Base-by-base conservation (phyloP, 2,797 vertebrate species). In the Xenops minutus region DNA sequence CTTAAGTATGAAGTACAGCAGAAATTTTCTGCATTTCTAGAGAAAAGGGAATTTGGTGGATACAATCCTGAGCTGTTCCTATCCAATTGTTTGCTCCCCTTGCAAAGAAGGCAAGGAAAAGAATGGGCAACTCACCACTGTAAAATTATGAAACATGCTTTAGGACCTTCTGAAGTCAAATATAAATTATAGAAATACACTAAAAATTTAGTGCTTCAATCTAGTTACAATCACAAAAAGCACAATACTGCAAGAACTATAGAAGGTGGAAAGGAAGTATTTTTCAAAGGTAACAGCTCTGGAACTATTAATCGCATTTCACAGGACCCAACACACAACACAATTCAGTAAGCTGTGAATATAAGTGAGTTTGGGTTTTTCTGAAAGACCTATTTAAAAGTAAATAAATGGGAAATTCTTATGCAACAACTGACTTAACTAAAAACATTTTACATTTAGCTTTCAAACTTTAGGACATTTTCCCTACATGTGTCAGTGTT, bases 351-450 rank as follows among this genome's bases (percentile, higher is more conserved):
- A 91, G 32, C 20, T 58, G 23, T 46, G 15, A 78, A 54, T 54
- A 63, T 16, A 54, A 71, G 29, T 5, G 3, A 72, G 19, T 56
- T 49, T 18, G 3, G 3, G 2, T 59, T 92, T 61, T 82, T 74
- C 64, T 7, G 4, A 34, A 93, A 88, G 10, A 74, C 7, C 5
- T 76, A 34, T n/a, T 29, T 72, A 27, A 46, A 79, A 85, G 39
- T 43, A 44, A 72, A 12, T 27, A 67, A 61, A 49, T 6, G 27
- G 23, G 24, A 46, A 80, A 39, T 36, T 61, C 32, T 68, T 72
- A 18, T 0, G 2, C 7, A 74, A 39, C 1, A 0, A 69, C 6
- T 66, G 32, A 71, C 9, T 39, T 56, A 12, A n/a, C 4, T 68
- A 29, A 18, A 29, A 4, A 76, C 14, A 5, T 69, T 88, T 83